These are phyloP conservation scores for Chelon labrosus DNA, from an alignment of 2,797 vertebrate genomes.

Conservation along the genomic window DNA sequence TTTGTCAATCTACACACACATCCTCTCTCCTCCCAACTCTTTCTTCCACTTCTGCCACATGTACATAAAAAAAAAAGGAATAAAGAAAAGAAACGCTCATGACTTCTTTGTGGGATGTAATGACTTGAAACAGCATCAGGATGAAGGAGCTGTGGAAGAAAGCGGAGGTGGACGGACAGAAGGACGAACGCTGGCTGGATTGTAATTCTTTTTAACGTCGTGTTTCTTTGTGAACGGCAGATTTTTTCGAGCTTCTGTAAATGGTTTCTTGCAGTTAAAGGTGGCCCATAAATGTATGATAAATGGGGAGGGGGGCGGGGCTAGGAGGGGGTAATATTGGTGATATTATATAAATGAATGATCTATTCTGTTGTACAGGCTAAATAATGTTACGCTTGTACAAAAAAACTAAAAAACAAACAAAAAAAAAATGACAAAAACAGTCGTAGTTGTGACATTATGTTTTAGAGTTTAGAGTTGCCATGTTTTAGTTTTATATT, in stretches of 20 bases:
- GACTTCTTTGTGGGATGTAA: conserved; percentile 64
- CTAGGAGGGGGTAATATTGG: conserved; percentile 12
- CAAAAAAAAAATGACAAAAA: too few species aligned
- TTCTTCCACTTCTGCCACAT: conserved; percentile 48
- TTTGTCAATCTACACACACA: conserved; percentile 64
- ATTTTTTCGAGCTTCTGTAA: conserved; percentile 64
- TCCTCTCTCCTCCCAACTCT: conserved; percentile 14
- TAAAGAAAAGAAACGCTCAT: conserved; percentile 30
- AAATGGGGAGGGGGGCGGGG: not conserved
- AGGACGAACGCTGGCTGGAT: conserved; percentile 67
- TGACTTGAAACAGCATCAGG: conserved; percentile 27
- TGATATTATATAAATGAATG: conserved; percentile 76
- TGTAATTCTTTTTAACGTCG: conserved; percentile 77
- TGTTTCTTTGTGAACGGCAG: conserved; percentile 75
- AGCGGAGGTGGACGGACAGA: conserved; percentile 35
- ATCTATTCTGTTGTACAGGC: conserved; percentile 85
- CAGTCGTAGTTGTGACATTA: conserved; percentile 76
- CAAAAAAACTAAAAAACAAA: conserved; percentile 34
- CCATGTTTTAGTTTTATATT: conserved; percentile 73
- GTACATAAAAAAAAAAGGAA: conserved; percentile 46
- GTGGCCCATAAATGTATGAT: conserved; percentile 16
- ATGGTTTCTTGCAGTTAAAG: conserved; percentile 50
- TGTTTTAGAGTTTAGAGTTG: conserved; percentile 78
- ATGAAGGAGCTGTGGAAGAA: conserved; percentile 29
- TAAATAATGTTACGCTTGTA: conserved; percentile 78